Conservation (phyloP, 2,113 vertebrate species). For the Emydura subglobosa region DNA sequence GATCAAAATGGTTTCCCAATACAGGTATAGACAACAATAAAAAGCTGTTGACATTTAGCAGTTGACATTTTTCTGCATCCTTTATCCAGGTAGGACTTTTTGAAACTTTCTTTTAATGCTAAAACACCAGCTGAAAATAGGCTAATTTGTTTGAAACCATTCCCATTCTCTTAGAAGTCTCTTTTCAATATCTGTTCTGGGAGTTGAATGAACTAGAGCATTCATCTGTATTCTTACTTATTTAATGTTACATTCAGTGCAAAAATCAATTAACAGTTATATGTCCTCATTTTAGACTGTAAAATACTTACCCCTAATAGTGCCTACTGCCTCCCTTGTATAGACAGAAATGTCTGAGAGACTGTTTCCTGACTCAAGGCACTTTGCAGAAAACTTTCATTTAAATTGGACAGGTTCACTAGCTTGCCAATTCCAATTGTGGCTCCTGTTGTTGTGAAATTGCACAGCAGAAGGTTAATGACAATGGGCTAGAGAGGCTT, state of each 20-base stretch:
- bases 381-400: slow-evolving; percentile 44
- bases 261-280: not conserved
- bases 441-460: slow-evolving; percentile 75
- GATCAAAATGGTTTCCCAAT: slow-evolving; percentile 5
- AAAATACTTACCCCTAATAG: not conserved
- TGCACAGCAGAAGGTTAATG: slow-evolving; percentile 78
- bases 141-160: not conserved
- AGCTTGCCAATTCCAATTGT: slow-evolving; percentile 19
- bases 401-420: slow-evolving; percentile 38
- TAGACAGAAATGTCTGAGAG: slow-evolving; percentile 15
- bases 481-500: slow-evolving; percentile 81
- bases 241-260: not conserved
- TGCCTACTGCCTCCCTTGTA: not conserved
- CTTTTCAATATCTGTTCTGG: not conserved
- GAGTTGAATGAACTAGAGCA: not conserved
- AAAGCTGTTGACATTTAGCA: not conserved
- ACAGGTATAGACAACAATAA: not conserved
- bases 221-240: not conserved
- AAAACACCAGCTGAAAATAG: not conserved
- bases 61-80: not conserved
- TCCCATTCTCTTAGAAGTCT: not conserved
- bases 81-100: not conserved
- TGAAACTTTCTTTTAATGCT: not conserved
- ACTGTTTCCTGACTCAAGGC: slow-evolving; percentile 49
- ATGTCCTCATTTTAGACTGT: not conserved